phyloP scores from a whole-genome alignment of 1,140 invertebrate genomes.

The Neomicropteryx cornuta region DNA sequence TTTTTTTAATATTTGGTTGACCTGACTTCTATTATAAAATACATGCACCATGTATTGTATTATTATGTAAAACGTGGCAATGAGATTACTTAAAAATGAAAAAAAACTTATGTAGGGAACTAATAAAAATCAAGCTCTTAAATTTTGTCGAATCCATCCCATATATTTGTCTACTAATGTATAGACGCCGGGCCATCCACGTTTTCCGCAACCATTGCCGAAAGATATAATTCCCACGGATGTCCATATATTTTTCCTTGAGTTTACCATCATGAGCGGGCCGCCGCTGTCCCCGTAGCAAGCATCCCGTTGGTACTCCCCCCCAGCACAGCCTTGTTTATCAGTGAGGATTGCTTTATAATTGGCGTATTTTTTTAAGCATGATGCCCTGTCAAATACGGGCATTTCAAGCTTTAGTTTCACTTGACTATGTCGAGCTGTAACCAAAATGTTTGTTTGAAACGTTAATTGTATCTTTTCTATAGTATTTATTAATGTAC shows the following conservation, averaged over 20 bases:
- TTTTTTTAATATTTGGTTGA: too few relatives aligned
- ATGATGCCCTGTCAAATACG: conserved; percentile 33
- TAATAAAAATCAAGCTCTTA: too few relatives aligned
- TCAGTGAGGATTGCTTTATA: conserved; percentile 32
- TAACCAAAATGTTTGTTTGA: conserved; percentile 16
- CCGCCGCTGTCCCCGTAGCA: conserved; percentile 69
- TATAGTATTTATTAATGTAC: too few relatives aligned
- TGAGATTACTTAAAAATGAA: too few relatives aligned
- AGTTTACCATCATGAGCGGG: conserved; percentile 65
- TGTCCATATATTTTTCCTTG: conserved; percentile 35
- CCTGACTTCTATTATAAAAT: too few relatives aligned
- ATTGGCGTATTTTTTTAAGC: conserved; percentile 34
- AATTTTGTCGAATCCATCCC: conserved; percentile 58
- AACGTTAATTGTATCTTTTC: too few relatives aligned
- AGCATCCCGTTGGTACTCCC: conserved; percentile 50
- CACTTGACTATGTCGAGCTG: conserved; percentile 35
- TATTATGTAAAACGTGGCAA: too few relatives aligned
- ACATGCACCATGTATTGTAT: too few relatives aligned
- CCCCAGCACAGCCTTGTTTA: conserved; percentile 56
- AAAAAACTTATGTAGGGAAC: too few relatives aligned
- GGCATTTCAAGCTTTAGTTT: conserved; percentile 47
- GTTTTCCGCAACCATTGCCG: conserved; percentile 55
- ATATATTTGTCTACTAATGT: conserved; percentile 49
- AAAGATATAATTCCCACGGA: conserved; percentile 54
- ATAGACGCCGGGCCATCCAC: conserved; percentile 62